Base-by-base conservation (phyloP, 1,140 invertebrate species). In the Lanistes nyassanus region DNA sequence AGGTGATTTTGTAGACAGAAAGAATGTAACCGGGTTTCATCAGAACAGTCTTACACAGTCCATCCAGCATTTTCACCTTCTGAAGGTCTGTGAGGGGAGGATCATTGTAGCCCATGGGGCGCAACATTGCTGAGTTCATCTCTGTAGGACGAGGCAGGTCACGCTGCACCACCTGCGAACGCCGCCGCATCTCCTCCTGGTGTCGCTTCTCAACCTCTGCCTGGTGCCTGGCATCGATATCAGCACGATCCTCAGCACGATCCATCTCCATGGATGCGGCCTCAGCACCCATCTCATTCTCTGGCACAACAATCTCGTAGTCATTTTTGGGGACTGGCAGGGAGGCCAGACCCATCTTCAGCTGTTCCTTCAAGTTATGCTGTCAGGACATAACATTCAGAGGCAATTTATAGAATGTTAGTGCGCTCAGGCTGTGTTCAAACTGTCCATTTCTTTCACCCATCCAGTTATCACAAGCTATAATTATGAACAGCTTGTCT, bases 271-370 rank as follows among this genome's bases (percentile, higher is more conserved):
- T 56, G 34, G 36, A 36, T 0, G 81, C 87, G 47, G 90, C 90
- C 4, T 91, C 91, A 23, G 74, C 81, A 21, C 87, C 81, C 36
- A 82, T 64, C 80, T 97, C 95, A 55, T 95, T 92, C 77, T 98
- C 96, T 0, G 97, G 96, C 16, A 99, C 94, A 58, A 99, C 97
- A 86, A 99, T 98, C 90, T 99, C 98, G 90, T 98, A 99, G 90
- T 99, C 98, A 88, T 99, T 99, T 76, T 94, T 94, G 0, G 98
- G 98, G 37, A 92, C 86, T 6, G 98, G 98, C 73, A 99, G 89
- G 16, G 93, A 90, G 47, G 93, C 93, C 21, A 99, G 89, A 2
- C 94, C 94, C 73, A 92, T 92, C 62, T 92, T 92, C 16, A 99
- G 90, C 60, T 95, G 93, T 64, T 94, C 93, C 56, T 85, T 81